Base-by-base conservation (phyloP, 2,113 vertebrate genomes). In the Syngnathoides biaculeatus region DNA sequence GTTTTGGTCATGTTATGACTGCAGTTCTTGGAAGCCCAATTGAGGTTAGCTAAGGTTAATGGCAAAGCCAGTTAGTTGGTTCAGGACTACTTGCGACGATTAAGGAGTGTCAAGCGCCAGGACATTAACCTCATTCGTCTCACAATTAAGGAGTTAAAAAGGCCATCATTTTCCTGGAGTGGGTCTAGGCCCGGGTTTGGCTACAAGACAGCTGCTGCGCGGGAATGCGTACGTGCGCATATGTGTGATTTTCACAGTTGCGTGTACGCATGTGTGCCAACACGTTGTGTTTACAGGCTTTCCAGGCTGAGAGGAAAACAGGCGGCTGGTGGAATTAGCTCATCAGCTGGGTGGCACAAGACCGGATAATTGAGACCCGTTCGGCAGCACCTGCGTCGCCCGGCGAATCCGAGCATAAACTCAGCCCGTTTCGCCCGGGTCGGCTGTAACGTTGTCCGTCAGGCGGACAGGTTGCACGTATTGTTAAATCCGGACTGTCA, bases 271-370 rank as follows among this genome's bases (percentile, higher is more conserved):
- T 68, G 72, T 69, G 66, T 38, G 59, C 75, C 77, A 79, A 79
- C 79, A 92, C 86, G 81, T 84, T 88, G 80, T 89, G 87, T 89
- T 88, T 88, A 85, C 83, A 74, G 78, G 66, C 82, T 85, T 86
- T 84, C 84, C 82, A 89, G 89, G 89, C 81, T 88, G 84, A 84
- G 84, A 85, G 84, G 79, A 84, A 90, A 91, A 90, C 89, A 90
- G 87, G 86, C 83, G 79, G 85, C 75, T 81, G 79, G 79, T 80
- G 85, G 90, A 90, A 92, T 93, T 92, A 91, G 86, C 89, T 83
- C 86, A 88, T 92, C 89, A 92, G 89, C 88, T 85, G 88, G 86
- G 87, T 87, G 87, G 88, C 88, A 91, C 89, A 89, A 90, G 90
- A 91, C 82, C 75, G 88, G 86, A 75, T 92, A 92, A 93, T 93